Percentiles rank a stretch among this genome's conserved stretches.
phyloP scores from a whole-genome alignment of 2,113 vertebrate genomes.

The Plecturocebus donacophilus region DNA sequence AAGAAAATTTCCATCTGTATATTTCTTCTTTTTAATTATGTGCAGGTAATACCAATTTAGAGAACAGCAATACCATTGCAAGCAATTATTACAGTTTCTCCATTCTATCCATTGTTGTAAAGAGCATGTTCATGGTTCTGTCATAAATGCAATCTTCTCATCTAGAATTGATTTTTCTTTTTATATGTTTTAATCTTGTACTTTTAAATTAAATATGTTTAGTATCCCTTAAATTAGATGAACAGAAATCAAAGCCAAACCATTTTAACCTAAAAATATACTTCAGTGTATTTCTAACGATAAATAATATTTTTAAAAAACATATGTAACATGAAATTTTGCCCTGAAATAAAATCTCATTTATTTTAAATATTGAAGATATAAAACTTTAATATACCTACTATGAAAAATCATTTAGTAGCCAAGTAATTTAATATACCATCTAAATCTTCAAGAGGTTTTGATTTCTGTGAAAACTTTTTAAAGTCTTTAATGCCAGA shows the following conservation, averaged over 20 bases:
- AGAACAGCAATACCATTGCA: background rate
- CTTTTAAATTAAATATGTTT: slow-evolving; percentile 70
- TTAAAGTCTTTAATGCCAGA: background rate
- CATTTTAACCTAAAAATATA: slow-evolving; percentile 32
- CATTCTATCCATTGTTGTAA: background rate
- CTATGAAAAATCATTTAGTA: slow-evolving; percentile 34
- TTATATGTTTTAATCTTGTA: slow-evolving; percentile 55
- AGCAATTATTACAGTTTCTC: slow-evolving; percentile 14
- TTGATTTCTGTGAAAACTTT: slow-evolving; percentile 46
- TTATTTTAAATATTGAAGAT: slow-evolving; percentile 51
- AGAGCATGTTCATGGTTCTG: background rate
- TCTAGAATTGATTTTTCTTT: slow-evolving; percentile 60
- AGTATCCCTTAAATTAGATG: slow-evolving; percentile 51
- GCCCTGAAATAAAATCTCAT: slow-evolving; percentile 27
- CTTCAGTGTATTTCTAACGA: slow-evolving; percentile 6
- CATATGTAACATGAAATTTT: background rate
- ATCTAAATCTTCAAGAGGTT: background rate
- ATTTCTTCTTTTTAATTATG: background rate
- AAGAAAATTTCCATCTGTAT: background rate
- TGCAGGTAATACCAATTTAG: slow-evolving; percentile 43
- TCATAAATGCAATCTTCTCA: slow-evolving; percentile 46
- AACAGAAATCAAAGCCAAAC: slow-evolving; percentile 55
- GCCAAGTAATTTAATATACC: slow-evolving; percentile 8
- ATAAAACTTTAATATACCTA: slow-evolving; percentile 12
- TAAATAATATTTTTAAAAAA: slow-evolving; percentile 22